Evolutionary conservation across 2,113 vertebrate species (phyloP).

Genomic region (Procapra przewalskii): DNA sequence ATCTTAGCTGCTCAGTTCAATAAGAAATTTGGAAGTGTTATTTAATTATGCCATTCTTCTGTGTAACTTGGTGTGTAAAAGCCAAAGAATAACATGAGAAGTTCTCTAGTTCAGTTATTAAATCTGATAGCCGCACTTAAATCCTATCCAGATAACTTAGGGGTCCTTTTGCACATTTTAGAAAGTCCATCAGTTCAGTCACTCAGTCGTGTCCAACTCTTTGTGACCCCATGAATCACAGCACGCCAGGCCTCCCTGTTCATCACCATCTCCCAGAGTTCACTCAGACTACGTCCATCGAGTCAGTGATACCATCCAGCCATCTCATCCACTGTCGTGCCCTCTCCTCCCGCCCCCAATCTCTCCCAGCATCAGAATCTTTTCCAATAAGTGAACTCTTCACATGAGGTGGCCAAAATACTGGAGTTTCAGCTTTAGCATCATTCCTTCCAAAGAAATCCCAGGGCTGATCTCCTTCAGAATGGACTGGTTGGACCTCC

Average conservation of each 20-base stretch:
- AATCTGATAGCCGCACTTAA: neutral
- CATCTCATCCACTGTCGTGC: no score
- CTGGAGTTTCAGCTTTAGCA: no score
- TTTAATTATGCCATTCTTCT: neutral
- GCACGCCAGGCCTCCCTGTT: rapidly evolving
- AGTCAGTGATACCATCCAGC: no score
- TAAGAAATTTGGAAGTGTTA: neutral
- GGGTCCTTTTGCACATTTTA: neutral
- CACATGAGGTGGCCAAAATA: rapidly evolving
- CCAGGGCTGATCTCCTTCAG: no score
- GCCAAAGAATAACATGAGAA: neutral
- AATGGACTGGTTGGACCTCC: no score
- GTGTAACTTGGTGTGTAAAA: neutral
- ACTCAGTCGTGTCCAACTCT: no score
- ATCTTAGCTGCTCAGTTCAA: neutral
- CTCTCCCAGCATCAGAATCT: no score
- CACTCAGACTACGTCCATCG: no score
- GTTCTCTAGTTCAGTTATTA: neutral
- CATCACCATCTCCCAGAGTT: no score
- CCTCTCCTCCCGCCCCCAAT: no score
- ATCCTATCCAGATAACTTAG: neutral
- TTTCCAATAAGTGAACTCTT: no score
- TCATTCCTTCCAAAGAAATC: no score
- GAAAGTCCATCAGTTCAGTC: neutral
- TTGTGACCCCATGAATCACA: rapidly evolving